Conservation (phyloP, 2,888 invertebrate genomes). For the Augiades crinisus region DNA sequence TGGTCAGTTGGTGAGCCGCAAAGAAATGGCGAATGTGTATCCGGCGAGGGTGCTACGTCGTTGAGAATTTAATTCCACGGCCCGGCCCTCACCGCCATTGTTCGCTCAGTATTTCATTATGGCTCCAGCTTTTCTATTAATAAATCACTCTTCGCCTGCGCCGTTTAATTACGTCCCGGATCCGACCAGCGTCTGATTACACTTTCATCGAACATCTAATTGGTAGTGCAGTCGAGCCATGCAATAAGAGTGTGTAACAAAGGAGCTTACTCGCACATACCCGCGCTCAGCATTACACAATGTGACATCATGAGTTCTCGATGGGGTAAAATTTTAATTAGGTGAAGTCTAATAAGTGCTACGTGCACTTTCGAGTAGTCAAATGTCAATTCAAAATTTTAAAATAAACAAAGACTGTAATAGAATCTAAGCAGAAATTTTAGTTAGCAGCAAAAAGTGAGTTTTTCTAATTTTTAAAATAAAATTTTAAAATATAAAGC, state of each 20-base stretch:
- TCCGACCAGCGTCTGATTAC: slow-evolving; percentile 79
- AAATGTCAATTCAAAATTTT: not conserved
- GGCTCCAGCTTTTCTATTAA: slow-evolving; percentile 80
- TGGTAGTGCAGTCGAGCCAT: slow-evolving; percentile 73
- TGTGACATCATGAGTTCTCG: slow-evolving; percentile 16
- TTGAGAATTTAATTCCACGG: slow-evolving; percentile 78
- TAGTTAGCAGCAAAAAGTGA: too few species aligned
- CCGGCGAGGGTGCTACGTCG: slow-evolving; percentile 52
- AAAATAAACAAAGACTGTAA: too few species aligned
- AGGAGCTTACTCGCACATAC: slow-evolving; percentile 70
- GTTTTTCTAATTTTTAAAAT: not conserved
- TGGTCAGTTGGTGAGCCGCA: slow-evolving; percentile 48
- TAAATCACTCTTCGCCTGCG: slow-evolving; percentile 80
- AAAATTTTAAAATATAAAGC: not conserved
- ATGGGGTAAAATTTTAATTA: slow-evolving; percentile 22
- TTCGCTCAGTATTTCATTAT: slow-evolving; percentile 81
- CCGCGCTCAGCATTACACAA: slow-evolving; percentile 17
- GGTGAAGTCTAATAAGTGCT: slow-evolving; percentile 5
- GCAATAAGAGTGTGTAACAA: slow-evolving; percentile 65
- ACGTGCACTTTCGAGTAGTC: not conserved
- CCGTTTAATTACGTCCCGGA: slow-evolving; percentile 80
- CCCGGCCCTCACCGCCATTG: slow-evolving; percentile 74
- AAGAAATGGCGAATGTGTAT: slow-evolving; percentile 65
- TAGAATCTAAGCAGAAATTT: too few species aligned
- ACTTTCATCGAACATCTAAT: slow-evolving; percentile 81